Evolutionary conservation across 2,797 vertebrate species (phyloP).

Genomic region (Caiman crocodilus): DNA sequence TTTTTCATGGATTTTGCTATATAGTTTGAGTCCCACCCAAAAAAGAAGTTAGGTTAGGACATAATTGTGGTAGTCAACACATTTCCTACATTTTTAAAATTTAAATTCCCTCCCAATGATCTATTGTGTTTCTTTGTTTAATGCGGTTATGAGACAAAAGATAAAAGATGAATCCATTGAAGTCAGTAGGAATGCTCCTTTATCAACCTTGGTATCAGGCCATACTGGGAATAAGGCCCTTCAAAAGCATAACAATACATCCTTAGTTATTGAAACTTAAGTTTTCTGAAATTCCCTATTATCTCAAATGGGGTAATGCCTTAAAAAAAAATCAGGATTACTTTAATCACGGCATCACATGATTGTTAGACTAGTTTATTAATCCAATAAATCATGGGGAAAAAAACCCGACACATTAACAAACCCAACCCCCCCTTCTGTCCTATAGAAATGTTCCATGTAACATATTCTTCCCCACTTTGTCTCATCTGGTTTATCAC

Average conservation of each 20-base stretch:
- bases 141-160: constrained; percentile 66
- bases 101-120: constrained; percentile 57
- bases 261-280: no score
- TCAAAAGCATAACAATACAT: no score
- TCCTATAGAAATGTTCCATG: neutral
- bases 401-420: neutral
- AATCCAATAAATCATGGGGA: constrained; percentile 37
- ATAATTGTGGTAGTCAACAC: constrained; percentile 43
- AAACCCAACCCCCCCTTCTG: neutral
- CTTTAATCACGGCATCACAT: constrained; percentile 50
- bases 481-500: neutral
- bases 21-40: constrained; percentile 64
- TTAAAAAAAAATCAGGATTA: constrained; percentile 18
- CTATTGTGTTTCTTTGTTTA: constrained; percentile 73
- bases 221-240: no score
- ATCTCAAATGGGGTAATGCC: neutral
- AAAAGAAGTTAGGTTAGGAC: constrained; percentile 61
- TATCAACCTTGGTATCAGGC: constrained; percentile 54
- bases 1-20: constrained; percentile 57
- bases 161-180: constrained; percentile 20
- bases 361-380: constrained; percentile 52
- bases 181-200: constrained; percentile 66
- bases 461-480: neutral
- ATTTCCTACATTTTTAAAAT: constrained; percentile 59
- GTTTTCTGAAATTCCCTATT: no score